A percentile compares a stretch with the other conserved stretches of the same genome.
Evolutionary conservation across 2,888 invertebrate genomes (phyloP).

Genomic region (Synanthedon formicaeformis): DNA sequence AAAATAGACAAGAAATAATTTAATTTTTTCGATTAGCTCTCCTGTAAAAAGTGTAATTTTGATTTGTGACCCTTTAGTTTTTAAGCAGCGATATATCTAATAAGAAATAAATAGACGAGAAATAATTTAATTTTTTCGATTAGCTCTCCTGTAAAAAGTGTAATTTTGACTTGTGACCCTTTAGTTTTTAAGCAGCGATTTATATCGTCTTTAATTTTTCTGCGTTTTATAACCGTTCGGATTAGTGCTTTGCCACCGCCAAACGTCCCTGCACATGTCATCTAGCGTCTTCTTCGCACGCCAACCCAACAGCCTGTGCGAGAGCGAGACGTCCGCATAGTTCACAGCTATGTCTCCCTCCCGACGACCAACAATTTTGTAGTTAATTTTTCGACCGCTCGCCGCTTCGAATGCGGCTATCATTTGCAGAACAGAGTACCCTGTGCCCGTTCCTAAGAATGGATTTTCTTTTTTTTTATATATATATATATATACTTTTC

Average conservation of each 20-base stretch:
- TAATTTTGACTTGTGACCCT: too few relatives aligned
- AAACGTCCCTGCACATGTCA: slow-evolving; percentile 89
- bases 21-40: too few relatives aligned
- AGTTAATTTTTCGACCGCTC: slow-evolving; percentile 78
- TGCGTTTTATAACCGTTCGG: slow-evolving; percentile 76
- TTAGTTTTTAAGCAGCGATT: too few relatives aligned
- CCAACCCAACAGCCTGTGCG: slow-evolving; percentile 86
- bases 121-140: too few relatives aligned
- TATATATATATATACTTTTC: not conserved
- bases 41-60: too few relatives aligned
- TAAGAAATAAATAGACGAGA: too few relatives aligned
- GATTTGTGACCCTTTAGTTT: too few relatives aligned
- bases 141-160: too few relatives aligned
- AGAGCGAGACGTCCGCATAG: slow-evolving; percentile 85
- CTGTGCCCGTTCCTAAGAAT: slow-evolving; percentile 76
- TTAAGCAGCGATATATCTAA: too few relatives aligned
- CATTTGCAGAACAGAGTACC: slow-evolving; percentile 88
- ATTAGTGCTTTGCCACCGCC: slow-evolving; percentile 89
- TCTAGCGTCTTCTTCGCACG: slow-evolving; percentile 77
- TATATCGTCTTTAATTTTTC: too few relatives aligned
- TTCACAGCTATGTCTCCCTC: slow-evolving; percentile 87
- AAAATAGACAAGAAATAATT: too few relatives aligned
- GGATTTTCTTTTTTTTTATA: not conserved
- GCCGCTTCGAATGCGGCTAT: slow-evolving; percentile 83
- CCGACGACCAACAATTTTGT: slow-evolving; percentile 78